Evolutionary conservation across 2,797 vertebrate genomes (phyloP).

Genomic region (Picus viridis): DNA sequence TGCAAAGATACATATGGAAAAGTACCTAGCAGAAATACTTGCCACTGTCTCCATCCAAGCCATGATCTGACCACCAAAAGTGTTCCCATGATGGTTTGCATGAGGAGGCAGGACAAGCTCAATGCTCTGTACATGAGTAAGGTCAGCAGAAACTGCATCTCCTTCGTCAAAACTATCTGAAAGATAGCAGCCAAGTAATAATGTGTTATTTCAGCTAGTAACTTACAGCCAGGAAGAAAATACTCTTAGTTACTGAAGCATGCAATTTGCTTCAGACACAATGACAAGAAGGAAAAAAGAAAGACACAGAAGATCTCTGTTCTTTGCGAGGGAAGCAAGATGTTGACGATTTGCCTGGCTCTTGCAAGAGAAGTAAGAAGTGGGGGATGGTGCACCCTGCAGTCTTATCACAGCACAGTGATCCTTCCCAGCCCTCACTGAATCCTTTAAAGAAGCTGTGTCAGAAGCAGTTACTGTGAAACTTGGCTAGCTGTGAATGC

Average conservation of each 20-base stretch:
- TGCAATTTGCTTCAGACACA: neutral
- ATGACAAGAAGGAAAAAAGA: neutral
- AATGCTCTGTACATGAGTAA: conserved; percentile 78
- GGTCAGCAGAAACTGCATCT: conserved; percentile 50
- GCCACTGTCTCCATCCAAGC: conserved; percentile 84
- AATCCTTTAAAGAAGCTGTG: neutral
- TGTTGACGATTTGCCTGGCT: neutral
- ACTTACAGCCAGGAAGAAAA: neutral
- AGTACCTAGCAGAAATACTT: conserved; percentile 82
- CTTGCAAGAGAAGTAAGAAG: neutral
- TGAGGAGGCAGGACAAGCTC: conserved; percentile 83
- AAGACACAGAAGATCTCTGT: neutral
- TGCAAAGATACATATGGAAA: neutral
- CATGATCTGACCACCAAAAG: conserved; percentile 85
- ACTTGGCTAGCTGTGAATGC: neutral
- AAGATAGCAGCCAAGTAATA: neutral
- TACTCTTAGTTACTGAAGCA: neutral
- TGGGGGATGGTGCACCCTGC: neutral
- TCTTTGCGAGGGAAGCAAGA: neutral
- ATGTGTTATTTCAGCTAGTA: neutral
- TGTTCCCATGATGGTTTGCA: conserved; percentile 84
- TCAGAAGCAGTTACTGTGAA: neutral
- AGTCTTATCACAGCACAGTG: neutral
- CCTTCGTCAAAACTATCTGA: conserved; percentile 63
- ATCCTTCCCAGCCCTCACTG: neutral